These are phyloP conservation scores for Chaenodraco wilsoni DNA, from an alignment of 2,797 vertebrate species.

Conservation along the genomic window DNA sequence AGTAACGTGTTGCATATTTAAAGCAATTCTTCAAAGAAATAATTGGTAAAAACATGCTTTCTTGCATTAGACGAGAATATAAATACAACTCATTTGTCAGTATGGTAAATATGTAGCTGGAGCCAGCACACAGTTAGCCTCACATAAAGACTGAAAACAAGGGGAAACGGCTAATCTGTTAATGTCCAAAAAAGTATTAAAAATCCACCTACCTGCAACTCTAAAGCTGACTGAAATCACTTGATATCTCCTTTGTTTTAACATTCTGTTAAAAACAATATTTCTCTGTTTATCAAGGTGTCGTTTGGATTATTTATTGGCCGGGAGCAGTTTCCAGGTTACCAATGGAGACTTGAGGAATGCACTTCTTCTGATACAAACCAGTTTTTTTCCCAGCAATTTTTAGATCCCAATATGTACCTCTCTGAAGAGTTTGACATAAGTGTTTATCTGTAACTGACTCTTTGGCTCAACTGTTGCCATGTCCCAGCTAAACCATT, in stretches of 20 bases:
- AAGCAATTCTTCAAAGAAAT: neutral
- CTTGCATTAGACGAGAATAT: neutral
- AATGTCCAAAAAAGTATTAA: neutral
- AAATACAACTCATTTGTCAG: neutral
- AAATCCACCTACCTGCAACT: neutral
- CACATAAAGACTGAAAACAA: constrained; percentile 1
- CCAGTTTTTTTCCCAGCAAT: neutral
- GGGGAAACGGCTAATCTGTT: neutral
- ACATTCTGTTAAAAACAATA: neutral
- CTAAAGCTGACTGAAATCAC: neutral
- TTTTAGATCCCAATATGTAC: too few species aligned
- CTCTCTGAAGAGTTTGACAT: neutral
- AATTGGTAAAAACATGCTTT: neutral
- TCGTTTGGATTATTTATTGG: neutral
- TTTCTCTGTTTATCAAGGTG: neutral
- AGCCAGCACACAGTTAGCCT: neutral
- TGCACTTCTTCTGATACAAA: neutral
- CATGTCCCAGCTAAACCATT: neutral
- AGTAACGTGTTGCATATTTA: neutral
- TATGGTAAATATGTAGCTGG: neutral
- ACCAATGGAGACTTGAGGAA: neutral
- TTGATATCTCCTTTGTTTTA: neutral
- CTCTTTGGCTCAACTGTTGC: neutral
- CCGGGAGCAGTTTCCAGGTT: neutral
- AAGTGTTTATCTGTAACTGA: neutral